Conservation (phyloP, 2,888 invertebrate genomes). For the Gymnosoma rotundatum region DNA sequence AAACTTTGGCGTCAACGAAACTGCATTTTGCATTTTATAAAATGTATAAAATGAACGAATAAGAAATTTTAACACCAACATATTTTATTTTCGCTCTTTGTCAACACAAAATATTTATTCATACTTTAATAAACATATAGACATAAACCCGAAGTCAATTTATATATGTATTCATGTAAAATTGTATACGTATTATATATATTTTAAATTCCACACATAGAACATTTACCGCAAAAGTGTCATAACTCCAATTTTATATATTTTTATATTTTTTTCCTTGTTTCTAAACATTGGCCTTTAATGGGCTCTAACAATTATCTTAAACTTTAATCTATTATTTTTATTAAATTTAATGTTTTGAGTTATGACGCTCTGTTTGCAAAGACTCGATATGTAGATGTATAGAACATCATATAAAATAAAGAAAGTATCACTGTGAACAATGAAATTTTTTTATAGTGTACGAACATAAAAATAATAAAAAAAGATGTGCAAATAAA, state of each 20-base stretch:
- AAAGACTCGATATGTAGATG: neutral
- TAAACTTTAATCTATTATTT: no score
- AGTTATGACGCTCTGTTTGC: no score
- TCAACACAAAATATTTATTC: conserved; percentile 76
- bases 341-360: no score
- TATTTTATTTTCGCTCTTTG: conserved; percentile 81
- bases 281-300: no score
- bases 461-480: conserved; percentile 29
- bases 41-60: conserved; percentile 23
- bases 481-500: conserved; percentile 58
- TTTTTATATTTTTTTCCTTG: no score
- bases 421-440: conserved; percentile 12
- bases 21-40: conserved; percentile 73
- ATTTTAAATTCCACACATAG: conserved; percentile 3
- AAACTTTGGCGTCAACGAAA: conserved; percentile 75
- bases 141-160: conserved; percentile 9
- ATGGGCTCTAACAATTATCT: no score
- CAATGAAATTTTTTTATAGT: conserved; percentile 51
- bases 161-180: neutral
- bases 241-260: no score
- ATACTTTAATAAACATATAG: conserved; percentile 35
- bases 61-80: conserved; percentile 73
- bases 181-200: neutral
- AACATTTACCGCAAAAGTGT: no score
- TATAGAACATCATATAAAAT: neutral